A percentile compares a stretch with the other conserved stretches of the same genome.
phyloP scores from a whole-genome alignment of 2,888 invertebrate species.

The Clivina fossor region DNA sequence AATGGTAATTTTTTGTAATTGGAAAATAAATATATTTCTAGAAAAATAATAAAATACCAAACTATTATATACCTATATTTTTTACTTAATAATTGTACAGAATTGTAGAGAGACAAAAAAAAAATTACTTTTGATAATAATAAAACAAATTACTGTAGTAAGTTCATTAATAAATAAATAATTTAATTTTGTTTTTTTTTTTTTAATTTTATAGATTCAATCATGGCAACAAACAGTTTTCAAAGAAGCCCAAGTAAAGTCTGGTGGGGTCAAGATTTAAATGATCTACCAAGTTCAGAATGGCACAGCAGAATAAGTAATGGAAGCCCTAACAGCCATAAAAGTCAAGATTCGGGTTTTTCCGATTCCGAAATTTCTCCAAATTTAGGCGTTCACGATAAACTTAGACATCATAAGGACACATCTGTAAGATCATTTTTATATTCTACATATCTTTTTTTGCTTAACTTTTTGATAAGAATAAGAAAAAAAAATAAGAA shows the following conservation, averaged over 20 bases:
- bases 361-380: conserved; percentile 74
- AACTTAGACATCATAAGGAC: conserved; percentile 45
- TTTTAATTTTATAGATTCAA: not conserved
- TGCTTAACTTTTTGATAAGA: no score
- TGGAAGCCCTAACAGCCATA: conserved; percentile 65
- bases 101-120: no score
- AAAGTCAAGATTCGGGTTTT: conserved; percentile 80
- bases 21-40: no score
- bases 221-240: conserved; percentile 55
- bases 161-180: no score
- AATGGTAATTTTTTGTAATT: no score
- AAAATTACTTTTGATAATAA: no score
- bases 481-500: no score
- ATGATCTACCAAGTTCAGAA: conserved; percentile 40
- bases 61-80: no score
- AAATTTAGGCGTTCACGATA: conserved; percentile 43
- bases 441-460: no score
- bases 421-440: conserved; percentile 21
- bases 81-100: no score
- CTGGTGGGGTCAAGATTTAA: conserved; percentile 59
- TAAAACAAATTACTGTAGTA: no score
- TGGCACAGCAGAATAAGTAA: conserved; percentile 45
- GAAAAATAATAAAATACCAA: no score
- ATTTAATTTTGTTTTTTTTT: not conserved
- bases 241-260: conserved; percentile 69